Conservation (phyloP, 2,888 invertebrate genomes). For the Aspidapion aeneum region DNA sequence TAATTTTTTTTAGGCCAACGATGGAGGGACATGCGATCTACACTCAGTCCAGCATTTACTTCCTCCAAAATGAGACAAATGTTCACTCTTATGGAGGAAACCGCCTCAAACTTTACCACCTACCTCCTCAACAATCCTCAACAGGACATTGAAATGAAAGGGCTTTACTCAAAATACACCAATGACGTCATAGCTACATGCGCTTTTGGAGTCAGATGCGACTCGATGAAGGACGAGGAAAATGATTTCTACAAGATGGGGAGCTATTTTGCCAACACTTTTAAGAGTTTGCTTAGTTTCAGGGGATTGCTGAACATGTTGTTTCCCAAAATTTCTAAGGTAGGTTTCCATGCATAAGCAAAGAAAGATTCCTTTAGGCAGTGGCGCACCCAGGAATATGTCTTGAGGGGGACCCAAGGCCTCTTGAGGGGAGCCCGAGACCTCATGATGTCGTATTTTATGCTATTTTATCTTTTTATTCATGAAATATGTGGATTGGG, state of each 20-base stretch:
- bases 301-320: slow-evolving; percentile 20
- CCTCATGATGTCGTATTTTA: too few relatives aligned
- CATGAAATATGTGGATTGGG: too few relatives aligned
- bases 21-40: slow-evolving; percentile 46
- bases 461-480: too few relatives aligned
- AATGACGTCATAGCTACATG: slow-evolving; percentile 59
- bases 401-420: too few relatives aligned
- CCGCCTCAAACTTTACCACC: slow-evolving; percentile 24
- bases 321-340: slow-evolving; percentile 23
- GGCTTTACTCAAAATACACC: slow-evolving; percentile 52
- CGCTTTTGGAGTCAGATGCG: slow-evolving; percentile 55
- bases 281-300: slow-evolving; percentile 16
- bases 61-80: slow-evolving; percentile 50
- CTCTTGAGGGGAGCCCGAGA: too few relatives aligned
- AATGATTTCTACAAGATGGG: slow-evolving; percentile 54
- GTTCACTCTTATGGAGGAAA: slow-evolving; percentile 41
- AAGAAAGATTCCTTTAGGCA: too few relatives aligned
- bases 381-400: too few relatives aligned
- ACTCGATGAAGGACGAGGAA: slow-evolving; percentile 52
- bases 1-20: slow-evolving; percentile 27
- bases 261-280: slow-evolving; percentile 22
- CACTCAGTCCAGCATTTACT: slow-evolving; percentile 48
- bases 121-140: slow-evolving; percentile 22
- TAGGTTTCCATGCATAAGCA: too few relatives aligned
- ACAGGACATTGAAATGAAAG: slow-evolving; percentile 31